Evolutionary conservation across 2,888 invertebrate genomes (phyloP).

Genomic region (Drosophila acutilabella): DNA sequence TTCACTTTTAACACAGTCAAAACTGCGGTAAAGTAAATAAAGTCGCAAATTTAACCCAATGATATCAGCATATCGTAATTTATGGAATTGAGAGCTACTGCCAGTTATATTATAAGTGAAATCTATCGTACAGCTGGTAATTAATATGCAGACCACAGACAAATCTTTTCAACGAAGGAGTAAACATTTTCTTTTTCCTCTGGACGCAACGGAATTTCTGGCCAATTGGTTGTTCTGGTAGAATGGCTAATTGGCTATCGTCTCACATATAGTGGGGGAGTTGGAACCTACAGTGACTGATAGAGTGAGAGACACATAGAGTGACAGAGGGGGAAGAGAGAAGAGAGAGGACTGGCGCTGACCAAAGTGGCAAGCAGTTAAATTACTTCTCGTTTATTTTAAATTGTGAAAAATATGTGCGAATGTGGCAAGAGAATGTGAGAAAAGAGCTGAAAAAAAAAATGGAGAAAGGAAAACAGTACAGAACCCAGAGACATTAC

Average conservation of each 20-base stretch:
- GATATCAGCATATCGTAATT: constrained; percentile 11
- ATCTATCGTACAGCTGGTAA: constrained; percentile 12
- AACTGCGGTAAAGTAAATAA: background rate
- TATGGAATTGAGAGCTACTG: constrained; percentile 5
- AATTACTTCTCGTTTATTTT: constrained; percentile 80
- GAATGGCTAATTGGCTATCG: constrained; percentile 65
- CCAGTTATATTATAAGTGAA: constrained; percentile 10
- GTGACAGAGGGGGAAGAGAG: too few relatives aligned
- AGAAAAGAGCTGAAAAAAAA: background rate
- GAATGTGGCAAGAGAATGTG: constrained; percentile 42
- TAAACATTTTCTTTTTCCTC: background rate
- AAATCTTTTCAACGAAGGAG: constrained; percentile 2
- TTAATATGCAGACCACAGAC: constrained; percentile 8
- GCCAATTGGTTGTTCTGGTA: constrained; percentile 19
- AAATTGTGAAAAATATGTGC: constrained; percentile 80
- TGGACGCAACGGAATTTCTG: constrained; percentile 6
- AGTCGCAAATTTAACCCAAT: constrained; percentile 1
- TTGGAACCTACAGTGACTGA: too few relatives aligned
- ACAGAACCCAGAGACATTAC: constrained; percentile 59
- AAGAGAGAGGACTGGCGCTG: constrained; percentile 27
- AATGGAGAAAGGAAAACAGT: background rate
- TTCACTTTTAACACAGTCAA: too few relatives aligned
- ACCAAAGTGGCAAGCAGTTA: constrained; percentile 66
- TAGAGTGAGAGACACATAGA: constrained; percentile 13
- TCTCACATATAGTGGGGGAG: constrained; percentile 50